A percentile compares a stretch with the other conserved stretches of the same genome.
phyloP scores from a whole-genome alignment of 23 tunicate genomes.

The Halocynthia aurantium region DNA sequence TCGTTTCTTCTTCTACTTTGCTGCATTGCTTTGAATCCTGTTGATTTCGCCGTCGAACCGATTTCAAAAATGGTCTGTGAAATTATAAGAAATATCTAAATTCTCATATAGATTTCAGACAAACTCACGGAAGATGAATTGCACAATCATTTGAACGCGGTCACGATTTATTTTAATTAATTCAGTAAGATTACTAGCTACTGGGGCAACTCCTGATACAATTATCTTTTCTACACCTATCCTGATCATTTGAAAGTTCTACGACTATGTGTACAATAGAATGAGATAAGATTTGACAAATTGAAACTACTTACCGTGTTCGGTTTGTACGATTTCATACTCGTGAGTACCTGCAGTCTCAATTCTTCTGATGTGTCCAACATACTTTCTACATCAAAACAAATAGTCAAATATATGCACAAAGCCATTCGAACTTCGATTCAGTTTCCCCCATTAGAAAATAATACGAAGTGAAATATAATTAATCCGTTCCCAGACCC shows the following conservation, averaged over 20 bases:
- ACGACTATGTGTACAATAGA: too few relatives aligned
- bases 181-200: background rate
- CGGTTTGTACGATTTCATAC: slow-evolving; percentile 66
- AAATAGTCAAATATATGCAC: too few relatives aligned
- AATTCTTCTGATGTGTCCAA: slow-evolving; percentile 44
- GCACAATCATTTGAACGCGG: background rate
- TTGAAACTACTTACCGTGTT: slow-evolving; percentile 44
- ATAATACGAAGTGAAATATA: background rate
- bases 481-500: background rate
- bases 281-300: background rate
- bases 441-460: background rate
- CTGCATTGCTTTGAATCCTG: slow-evolving; percentile 54
- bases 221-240: too few relatives aligned
- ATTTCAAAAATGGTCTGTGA: slow-evolving; percentile 91
- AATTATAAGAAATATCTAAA: background rate
- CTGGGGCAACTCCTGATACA: too few relatives aligned
- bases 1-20: slow-evolving; percentile 47
- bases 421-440: too few relatives aligned
- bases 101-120: background rate
- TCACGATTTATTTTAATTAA: background rate
- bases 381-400: slow-evolving; percentile 10
- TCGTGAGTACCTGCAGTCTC: slow-evolving; percentile 32
- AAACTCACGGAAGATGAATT: background rate
- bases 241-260: too few relatives aligned
- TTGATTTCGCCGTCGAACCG: slow-evolving; percentile 55